These are phyloP conservation scores for Chaetodon trifascialis DNA, from an alignment of 2,113 vertebrate species.

Conservation along the genomic window DNA sequence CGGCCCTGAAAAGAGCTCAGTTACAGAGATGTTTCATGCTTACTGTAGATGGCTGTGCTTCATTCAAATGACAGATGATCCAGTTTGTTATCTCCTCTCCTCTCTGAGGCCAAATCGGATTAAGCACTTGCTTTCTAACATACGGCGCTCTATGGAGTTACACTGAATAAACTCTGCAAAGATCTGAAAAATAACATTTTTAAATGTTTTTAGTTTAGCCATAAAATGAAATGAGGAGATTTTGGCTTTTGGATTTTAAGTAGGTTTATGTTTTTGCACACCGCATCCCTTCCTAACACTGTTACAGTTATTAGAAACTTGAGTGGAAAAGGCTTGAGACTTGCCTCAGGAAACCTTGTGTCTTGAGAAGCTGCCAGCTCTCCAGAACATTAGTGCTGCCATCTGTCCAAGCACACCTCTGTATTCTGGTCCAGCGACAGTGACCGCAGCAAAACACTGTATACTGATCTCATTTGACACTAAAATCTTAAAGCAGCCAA, in stretches of 20 bases:
- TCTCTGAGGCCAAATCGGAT: not conserved
- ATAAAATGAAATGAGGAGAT: too few species aligned
- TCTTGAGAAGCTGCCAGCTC: conserved; percentile 74
- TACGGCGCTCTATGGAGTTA: not conserved
- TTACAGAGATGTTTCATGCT: too few species aligned
- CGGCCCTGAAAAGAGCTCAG: conserved; percentile 40
- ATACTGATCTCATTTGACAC: not conserved
- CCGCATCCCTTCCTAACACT: not conserved
- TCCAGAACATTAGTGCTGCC: conserved; percentile 61
- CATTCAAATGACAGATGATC: not conserved
- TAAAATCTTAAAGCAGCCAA: too few species aligned
- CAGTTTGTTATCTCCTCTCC: not conserved
- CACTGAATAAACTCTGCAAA: not conserved
- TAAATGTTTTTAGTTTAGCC: too few species aligned
- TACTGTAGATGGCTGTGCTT: not conserved
- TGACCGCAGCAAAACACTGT: conserved; percentile 55
- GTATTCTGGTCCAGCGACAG: conserved; percentile 77
- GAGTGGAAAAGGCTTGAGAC: not conserved
- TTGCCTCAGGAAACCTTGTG: conserved; percentile 73
- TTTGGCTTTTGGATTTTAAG: too few species aligned
- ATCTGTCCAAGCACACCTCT: conserved; percentile 65
- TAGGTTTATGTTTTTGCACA: not conserved
- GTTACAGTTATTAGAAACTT: not conserved
- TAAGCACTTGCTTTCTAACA: not conserved
- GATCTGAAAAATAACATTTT: not conserved